These are phyloP conservation scores for Telmatochromis sp. DNA, from an alignment of 2,113 vertebrate species.

Conservation along the genomic window DNA sequence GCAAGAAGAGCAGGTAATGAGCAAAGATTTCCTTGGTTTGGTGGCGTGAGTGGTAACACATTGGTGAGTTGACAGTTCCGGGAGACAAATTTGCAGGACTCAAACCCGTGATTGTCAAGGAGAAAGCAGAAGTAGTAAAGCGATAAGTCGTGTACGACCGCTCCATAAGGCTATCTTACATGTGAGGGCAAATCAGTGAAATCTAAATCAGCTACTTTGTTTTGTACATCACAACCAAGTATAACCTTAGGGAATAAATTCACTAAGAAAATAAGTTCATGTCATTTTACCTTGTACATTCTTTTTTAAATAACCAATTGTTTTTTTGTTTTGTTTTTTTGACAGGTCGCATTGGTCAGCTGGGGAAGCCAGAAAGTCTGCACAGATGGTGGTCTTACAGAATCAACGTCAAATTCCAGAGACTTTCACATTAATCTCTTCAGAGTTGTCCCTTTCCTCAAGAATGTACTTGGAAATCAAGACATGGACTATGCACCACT, in stretches of 20 bases:
- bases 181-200: not conserved
- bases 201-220: not conserved
- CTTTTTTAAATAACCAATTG: not conserved
- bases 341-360: constrained; percentile 59
- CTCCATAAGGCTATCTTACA: not conserved
- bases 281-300: not conserved
- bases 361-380: constrained; percentile 51
- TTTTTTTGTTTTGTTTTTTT: not conserved
- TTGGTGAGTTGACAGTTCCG: not conserved
- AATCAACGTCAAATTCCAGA: constrained; percentile 25
- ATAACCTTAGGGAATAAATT: not conserved
- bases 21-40: not conserved
- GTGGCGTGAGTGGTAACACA: not conserved
- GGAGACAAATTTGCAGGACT: not conserved
- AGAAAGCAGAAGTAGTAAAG: not conserved
- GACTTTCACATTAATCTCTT: constrained; percentile 67
- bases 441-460: constrained; percentile 47
- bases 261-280: not conserved
- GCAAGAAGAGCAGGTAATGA: not conserved
- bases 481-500: not conserved
- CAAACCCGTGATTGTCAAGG: not conserved
- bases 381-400: fast-evolving
- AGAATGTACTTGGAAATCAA: constrained; percentile 13
- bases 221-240: not conserved
- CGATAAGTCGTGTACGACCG: not conserved